Evolutionary conservation across 1,140 invertebrate species (phyloP).

Genomic region (Drosophila navojoa): DNA sequence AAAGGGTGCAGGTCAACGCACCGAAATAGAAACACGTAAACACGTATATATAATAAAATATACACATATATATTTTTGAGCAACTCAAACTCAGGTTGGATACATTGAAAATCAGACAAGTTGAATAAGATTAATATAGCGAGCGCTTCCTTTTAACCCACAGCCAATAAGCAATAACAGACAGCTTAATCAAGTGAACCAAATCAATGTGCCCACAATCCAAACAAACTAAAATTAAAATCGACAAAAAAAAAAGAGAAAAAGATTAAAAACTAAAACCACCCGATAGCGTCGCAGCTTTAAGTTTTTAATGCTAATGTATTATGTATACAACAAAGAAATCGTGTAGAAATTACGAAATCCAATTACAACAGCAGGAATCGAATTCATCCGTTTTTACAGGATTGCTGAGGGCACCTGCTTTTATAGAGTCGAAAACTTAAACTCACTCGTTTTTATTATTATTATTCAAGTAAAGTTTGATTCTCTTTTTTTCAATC

Average conservation of each 20-base stretch:
- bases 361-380: constrained; percentile 13
- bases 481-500: constrained; percentile 10
- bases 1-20: constrained; percentile 33
- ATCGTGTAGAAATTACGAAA: constrained; percentile 30
- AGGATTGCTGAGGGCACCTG: constrained; percentile 33
- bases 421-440: constrained; percentile 36
- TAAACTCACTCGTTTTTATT: constrained; percentile 19
- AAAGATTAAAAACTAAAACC: constrained; percentile 38
- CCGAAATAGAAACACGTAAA: constrained; percentile 37
- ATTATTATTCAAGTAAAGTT: constrained; percentile 4
- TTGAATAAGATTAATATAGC: constrained; percentile 77
- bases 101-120: constrained; percentile 80
- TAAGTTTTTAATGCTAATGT: constrained; percentile 45
- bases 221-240: constrained; percentile 33
- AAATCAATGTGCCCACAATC: constrained; percentile 65
- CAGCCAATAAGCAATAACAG: constrained; percentile 62
- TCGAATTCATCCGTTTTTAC: constrained; percentile 33
- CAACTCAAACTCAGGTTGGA: constrained; percentile 82
- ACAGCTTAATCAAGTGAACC: constrained; percentile 62
- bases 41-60: constrained; percentile 36
- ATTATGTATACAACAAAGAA: constrained; percentile 31
- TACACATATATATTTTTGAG: constrained; percentile 81
- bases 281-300: constrained; percentile 58
- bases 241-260: constrained; percentile 10
- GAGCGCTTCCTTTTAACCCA: constrained; percentile 81